A percentile compares a stretch with the other conserved stretches of the same genome.
Evolutionary conservation across 1,140 invertebrate species (phyloP).

Genomic region (Drosophila littoralis): DNA sequence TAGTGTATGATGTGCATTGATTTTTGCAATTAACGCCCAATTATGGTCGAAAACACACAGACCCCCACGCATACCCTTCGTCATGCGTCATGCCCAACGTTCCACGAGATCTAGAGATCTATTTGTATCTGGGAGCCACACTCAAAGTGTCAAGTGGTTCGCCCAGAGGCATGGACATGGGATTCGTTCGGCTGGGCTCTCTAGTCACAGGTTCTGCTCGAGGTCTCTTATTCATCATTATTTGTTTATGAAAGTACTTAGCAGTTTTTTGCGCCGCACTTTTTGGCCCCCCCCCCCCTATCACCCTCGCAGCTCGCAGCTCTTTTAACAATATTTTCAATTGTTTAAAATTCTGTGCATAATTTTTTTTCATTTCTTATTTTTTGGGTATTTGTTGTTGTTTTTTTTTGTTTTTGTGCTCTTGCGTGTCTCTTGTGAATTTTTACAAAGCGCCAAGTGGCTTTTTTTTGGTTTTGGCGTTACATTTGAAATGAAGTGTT

Average conservation of each 20-base stretch:
- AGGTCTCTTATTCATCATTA: constrained; percentile 51
- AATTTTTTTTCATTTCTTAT: constrained; percentile 31
- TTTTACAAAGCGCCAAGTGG: constrained; percentile 47
- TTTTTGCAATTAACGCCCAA: constrained; percentile 73
- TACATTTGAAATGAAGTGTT: constrained; percentile 79
- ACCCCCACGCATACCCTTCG: constrained; percentile 1
- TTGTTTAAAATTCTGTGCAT: constrained; percentile 64
- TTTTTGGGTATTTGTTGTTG: constrained; percentile 27
- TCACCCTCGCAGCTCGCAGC: no score
- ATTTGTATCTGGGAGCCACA: constrained; percentile 26
- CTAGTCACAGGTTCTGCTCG: constrained; percentile 7
- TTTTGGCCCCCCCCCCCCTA: constrained; percentile 10
- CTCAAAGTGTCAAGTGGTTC: constrained; percentile 74
- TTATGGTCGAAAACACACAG: constrained; percentile 37
- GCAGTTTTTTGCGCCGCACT: constrained; percentile 49
- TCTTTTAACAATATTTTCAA: constrained; percentile 48
- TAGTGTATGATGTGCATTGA: constrained; percentile 55
- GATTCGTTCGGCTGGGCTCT: neutral
- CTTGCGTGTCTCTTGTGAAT: constrained; percentile 34
- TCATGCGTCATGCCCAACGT: constrained; percentile 18
- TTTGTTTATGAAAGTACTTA: constrained; percentile 80
- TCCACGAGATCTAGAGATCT: constrained; percentile 3
- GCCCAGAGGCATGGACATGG: neutral
- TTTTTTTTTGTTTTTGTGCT: constrained; percentile 33
- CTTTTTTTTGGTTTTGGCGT: constrained; percentile 66